These are phyloP conservation scores for Hedya salicella DNA, from an alignment of 2,888 invertebrate genomes.

Conservation along the genomic window DNA sequence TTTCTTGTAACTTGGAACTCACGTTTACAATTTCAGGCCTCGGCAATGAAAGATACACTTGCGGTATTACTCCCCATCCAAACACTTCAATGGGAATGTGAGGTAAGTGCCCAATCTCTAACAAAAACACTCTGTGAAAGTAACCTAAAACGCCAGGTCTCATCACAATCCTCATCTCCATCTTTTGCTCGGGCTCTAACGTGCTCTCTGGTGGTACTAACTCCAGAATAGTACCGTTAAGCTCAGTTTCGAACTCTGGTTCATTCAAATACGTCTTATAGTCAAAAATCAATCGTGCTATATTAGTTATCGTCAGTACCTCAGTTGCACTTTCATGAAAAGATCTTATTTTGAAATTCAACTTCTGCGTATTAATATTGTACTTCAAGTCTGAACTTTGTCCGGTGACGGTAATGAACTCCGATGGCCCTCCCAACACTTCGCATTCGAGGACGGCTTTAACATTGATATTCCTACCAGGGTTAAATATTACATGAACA, in stretches of 20 bases:
- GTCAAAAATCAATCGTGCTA: slow-evolving; percentile 75
- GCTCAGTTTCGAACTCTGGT: slow-evolving; percentile 62
- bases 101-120: slow-evolving; percentile 84
- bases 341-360: slow-evolving; percentile 77
- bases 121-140: slow-evolving; percentile 75
- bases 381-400: slow-evolving; percentile 82
- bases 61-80: slow-evolving; percentile 86
- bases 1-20: no score
- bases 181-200: slow-evolving; percentile 70
- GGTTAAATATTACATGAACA: slow-evolving; percentile 78
- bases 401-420: slow-evolving; percentile 78
- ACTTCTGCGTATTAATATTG: slow-evolving; percentile 69
- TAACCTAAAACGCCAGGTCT: slow-evolving; percentile 84
- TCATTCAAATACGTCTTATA: slow-evolving; percentile 72
- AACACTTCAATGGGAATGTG: slow-evolving; percentile 81
- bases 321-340: slow-evolving; percentile 73
- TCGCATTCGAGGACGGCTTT: slow-evolving; percentile 79
- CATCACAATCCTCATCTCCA: slow-evolving; percentile 74
- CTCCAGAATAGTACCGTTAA: slow-evolving; percentile 75
- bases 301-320: slow-evolving; percentile 75
- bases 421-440: slow-evolving; percentile 84
- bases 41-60: slow-evolving; percentile 81
- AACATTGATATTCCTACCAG: slow-evolving; percentile 72
- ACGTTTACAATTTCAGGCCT: slow-evolving; percentile 67
- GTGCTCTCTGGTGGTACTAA: slow-evolving; percentile 73